Evolutionary conservation across 2,113 vertebrate species (phyloP).

Genomic region (Mungos mungo): DNA sequence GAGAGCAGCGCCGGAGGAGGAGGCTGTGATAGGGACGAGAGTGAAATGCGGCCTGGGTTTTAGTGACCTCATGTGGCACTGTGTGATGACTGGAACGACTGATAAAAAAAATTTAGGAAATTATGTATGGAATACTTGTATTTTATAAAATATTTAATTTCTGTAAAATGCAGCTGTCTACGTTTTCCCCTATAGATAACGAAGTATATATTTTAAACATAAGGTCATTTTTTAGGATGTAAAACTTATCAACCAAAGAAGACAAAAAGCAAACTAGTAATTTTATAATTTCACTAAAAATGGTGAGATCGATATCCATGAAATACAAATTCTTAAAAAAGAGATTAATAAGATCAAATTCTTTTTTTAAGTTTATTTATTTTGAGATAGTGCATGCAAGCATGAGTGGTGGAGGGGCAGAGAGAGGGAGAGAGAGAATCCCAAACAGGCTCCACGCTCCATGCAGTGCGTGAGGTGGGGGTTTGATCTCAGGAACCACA

Average conservation of each 20-base stretch:
- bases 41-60: background rate
- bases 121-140: background rate
- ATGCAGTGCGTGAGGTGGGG: no score
- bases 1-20: background rate
- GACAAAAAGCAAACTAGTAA: slow-evolving; percentile 3
- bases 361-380: background rate
- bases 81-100: background rate
- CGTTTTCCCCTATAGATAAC: background rate
- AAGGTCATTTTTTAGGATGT: background rate
- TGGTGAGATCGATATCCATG: background rate
- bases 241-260: background rate
- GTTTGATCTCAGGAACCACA: no score
- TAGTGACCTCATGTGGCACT: background rate
- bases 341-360: background rate
- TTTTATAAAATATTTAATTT: background rate
- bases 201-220: slow-evolving; percentile 1
- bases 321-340: slow-evolving; percentile 1
- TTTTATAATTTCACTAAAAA: background rate
- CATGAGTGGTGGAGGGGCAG: no score
- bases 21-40: background rate
- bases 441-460: no score
- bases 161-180: background rate
- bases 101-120: background rate
- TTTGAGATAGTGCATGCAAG: no score
- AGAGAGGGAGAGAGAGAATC: no score